Base-by-base conservation (phyloP, 1,140 invertebrate species). In the Zaprionus nigranus region DNA sequence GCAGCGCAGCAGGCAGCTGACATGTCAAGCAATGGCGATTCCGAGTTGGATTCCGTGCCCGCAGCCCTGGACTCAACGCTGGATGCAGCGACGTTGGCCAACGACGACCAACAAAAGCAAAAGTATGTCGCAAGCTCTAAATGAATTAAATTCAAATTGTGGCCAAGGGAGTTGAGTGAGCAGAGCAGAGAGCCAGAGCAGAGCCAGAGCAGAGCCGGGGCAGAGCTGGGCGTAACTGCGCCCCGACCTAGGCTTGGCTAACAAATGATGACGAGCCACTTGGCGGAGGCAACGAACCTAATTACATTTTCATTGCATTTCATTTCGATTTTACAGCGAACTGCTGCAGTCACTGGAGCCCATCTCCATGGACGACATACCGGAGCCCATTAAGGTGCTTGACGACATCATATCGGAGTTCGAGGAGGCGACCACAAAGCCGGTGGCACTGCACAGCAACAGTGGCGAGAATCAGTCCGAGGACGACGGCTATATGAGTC, bases 401-500 rank as follows among this genome's bases (percentile, higher is more conserved):
- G 97, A 97, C 94, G 95, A 96, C 83, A 96, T 97, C 91, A 94
- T 97, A 93, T 97, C 96, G 76, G 97, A 97, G 94, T 97, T 97
- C 94, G 96, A 97, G 94, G 96, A 97, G 76, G 90, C 93, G 74
- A 93, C 93, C 79, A 93, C 93, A 70, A 93, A 93, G 65, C 93
- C 93, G 57, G 92, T 86, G 57, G 79, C 85, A 30, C 71, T 90
- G 75, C 79, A 90, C 80, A 57, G 82, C 69, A 91, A 90, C 95
- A 88, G 96, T 95, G 82, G 94, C 95, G 94, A 96, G 95, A 96
- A 97, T 92, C 96, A 96, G 92, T 97, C 96, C 43, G 96, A 97
- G 93, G 96, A 97, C 94, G 96, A 97, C 95, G 96, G 96, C 92
- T 97, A 97, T 93, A 97, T 97, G 96, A 97, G 96, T 93, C 96